Evolutionary conservation across 2,888 invertebrate genomes (phyloP), one percentile per base, ranked within the genome.

Genomic region (Megaustenia siamemsis): DNA sequence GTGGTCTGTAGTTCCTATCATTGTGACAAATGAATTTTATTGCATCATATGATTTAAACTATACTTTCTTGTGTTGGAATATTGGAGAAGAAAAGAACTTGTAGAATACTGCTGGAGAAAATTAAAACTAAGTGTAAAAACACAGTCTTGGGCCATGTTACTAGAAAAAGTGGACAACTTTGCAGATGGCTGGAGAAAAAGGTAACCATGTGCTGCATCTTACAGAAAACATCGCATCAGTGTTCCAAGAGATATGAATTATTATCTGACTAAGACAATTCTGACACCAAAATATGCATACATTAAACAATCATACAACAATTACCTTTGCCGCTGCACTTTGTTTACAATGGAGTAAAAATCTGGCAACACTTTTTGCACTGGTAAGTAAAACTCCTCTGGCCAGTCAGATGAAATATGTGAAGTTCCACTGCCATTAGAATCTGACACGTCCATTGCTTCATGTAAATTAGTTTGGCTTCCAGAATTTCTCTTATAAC

Each of bases 361-460:
- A 69, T 84, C 79, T 60, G 84, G 84, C 28, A 79, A 38, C 21
- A 40, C 1, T 38, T 83, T 68, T 24, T 77, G 71, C 8, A 84
- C 40, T 40, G 84, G 78, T 24, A 84, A 56, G 32, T 35, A 28
- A 38, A 79, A 28, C 75, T 79, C 79, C 12, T 71, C 82, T 38
- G 43, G 40, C 82, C 66, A 76, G 35, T 49, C 32, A 63, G 6
- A 4, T 69, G 32, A 49, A 4, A 4, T 8, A 32, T 32, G 35
- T 18, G 21, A 28, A 8, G 43, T 45, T 8, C 15, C 71, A 28
- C 18, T 38, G 6, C 32, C 63, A 40, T 45, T 8, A 49, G 24
- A 40, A 56, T 6, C n/a, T 18, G 45, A 21, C 24, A 18, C 28
- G 12, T 24, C 24, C 12, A 18, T 6, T 35, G 24, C 6, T 21